phyloP scores from a whole-genome alignment of 2,888 invertebrate genomes.

The Scotopteryx bipunctaria region DNA sequence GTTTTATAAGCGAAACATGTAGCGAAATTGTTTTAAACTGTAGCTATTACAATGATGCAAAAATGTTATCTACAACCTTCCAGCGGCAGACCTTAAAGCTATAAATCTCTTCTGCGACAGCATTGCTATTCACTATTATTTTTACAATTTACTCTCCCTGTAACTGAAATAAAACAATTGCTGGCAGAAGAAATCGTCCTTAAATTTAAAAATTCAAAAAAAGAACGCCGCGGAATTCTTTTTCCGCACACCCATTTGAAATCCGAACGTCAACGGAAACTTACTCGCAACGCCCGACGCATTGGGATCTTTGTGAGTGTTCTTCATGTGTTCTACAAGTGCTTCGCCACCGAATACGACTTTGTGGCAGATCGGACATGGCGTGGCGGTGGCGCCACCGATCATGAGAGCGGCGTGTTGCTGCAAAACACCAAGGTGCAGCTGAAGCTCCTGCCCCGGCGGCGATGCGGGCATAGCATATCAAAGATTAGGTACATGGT shows the following conservation, averaged over 20 bases:
- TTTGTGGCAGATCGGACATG: constrained; percentile 97
- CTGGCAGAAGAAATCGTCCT: constrained; percentile 31
- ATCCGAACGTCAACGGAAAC: constrained; percentile 71
- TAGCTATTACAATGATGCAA: constrained; percentile 41
- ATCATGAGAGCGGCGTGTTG: constrained; percentile 96
- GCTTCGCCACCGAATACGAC: constrained; percentile 96
- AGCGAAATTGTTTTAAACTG: constrained; percentile 43
- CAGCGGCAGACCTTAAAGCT: constrained; percentile 74
- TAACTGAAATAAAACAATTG: constrained; percentile 14
- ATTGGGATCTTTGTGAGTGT: constrained; percentile 96
- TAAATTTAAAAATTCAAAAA: constrained; percentile 29
- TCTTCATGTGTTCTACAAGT: constrained; percentile 98
- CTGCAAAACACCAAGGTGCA: constrained; percentile 97
- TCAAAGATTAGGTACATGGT: constrained; percentile 67
- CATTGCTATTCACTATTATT: constrained; percentile 18
- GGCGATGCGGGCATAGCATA: constrained; percentile 78
- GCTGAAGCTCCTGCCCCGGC: constrained; percentile 90
- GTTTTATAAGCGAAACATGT: constrained; percentile 64
- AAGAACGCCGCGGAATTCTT: constrained; percentile 36
- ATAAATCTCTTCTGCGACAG: constrained; percentile 63
- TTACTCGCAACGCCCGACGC: constrained; percentile 95
- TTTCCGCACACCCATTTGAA: constrained; percentile 39
- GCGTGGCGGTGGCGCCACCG: constrained; percentile 95
- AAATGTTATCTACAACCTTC: constrained; percentile 65
- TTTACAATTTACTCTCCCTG: too few relatives aligned